phyloP scores from a whole-genome alignment of 1,140 invertebrate species.

The Chrysoperla carnea region DNA sequence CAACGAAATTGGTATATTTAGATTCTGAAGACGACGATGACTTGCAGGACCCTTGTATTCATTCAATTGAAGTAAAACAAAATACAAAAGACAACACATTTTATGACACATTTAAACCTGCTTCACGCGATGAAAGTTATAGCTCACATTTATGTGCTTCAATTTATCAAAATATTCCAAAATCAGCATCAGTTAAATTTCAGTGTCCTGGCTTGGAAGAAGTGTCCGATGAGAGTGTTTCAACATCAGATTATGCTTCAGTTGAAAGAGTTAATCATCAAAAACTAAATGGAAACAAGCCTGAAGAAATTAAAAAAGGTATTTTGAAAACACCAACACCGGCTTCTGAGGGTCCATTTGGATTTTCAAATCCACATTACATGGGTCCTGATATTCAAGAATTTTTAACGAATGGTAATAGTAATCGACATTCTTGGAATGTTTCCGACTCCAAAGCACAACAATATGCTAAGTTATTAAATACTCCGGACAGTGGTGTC shows the following conservation, averaged over 20 bases:
- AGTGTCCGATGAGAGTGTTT: conserved; percentile 37
- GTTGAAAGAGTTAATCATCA: conserved; percentile 43
- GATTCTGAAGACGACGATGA: conserved; percentile 50
- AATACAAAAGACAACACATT: conserved; percentile 13
- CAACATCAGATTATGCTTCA: conserved; percentile 60
- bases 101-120: conserved; percentile 28
- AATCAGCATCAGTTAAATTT: conserved; percentile 44
- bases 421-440: conserved; percentile 15
- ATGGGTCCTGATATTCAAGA: conserved; percentile 38
- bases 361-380: conserved; percentile 59
- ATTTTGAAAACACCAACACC: conserved; percentile 2
- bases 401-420: conserved; percentile 17
- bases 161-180: conserved; percentile 35
- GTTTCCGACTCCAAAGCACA: conserved; percentile 7
- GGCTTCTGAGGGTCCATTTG: conserved; percentile 27
- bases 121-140: conserved; percentile 33
- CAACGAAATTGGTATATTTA: conserved; percentile 47
- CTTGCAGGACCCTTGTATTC: neutral
- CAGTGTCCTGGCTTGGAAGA: conserved; percentile 30
- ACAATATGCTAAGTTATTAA: conserved; percentile 25
- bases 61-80: conserved; percentile 9
- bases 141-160: conserved; percentile 37
- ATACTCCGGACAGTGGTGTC: conserved; percentile 31
- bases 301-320: conserved; percentile 19
- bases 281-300: conserved; percentile 28